A percentile compares a stretch with the other conserved stretches of the same genome.
These are phyloP conservation scores for Drosophila arawakana DNA, from an alignment of 1,140 invertebrate genomes.

Conservation along the genomic window DNA sequence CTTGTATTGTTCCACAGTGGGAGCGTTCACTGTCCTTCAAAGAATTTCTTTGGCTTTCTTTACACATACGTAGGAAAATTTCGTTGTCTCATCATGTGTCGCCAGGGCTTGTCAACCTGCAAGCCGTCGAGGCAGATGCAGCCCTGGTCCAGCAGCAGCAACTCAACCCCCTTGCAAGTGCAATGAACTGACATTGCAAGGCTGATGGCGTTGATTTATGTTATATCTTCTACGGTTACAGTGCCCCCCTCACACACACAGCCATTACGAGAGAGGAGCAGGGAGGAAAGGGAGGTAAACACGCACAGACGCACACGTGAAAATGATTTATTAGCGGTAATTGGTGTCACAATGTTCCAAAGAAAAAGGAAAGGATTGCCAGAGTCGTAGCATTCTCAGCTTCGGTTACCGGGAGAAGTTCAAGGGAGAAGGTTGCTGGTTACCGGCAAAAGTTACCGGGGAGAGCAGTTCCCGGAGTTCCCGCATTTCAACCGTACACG, in stretches of 20 bases:
- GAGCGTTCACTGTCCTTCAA: slow-evolving; percentile 67
- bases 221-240: slow-evolving; percentile 81
- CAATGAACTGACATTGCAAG: slow-evolving; percentile 73
- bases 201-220: slow-evolving; percentile 78
- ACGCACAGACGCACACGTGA: slow-evolving; percentile 66
- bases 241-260: slow-evolving; percentile 36
- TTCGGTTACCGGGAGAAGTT: background rate
- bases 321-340: slow-evolving; percentile 83
- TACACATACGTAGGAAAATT: slow-evolving; percentile 51
- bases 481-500: slow-evolving; percentile 42
- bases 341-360: slow-evolving; percentile 81
- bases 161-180: slow-evolving; percentile 61
- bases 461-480: slow-evolving; percentile 18
- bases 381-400: slow-evolving; percentile 23
- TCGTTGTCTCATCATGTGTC: slow-evolving; percentile 81
- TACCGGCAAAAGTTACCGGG: background rate
- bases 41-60: slow-evolving; percentile 79
- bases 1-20: background rate
- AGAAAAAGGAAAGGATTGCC: slow-evolving; percentile 77
- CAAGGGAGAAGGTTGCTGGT: background rate
- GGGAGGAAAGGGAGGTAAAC: background rate
- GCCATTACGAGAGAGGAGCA: slow-evolving; percentile 55
- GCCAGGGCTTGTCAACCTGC: slow-evolving; percentile 76
- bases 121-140: background rate
- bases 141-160: slow-evolving; percentile 18